Conservation (phyloP, 2,797 vertebrate species). For the Erethizon dorsatum region DNA sequence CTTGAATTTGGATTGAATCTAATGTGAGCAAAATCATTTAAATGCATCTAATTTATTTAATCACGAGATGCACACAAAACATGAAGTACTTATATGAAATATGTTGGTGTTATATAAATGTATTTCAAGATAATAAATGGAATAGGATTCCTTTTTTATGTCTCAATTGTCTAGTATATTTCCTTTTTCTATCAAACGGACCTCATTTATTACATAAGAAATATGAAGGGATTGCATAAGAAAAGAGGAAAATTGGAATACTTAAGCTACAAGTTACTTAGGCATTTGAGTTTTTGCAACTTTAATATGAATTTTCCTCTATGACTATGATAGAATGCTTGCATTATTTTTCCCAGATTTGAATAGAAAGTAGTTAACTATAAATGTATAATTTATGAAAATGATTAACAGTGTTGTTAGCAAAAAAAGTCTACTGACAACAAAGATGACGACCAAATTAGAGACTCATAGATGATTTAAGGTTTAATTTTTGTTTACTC, state of each 20-base stretch:
- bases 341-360: slow-evolving; percentile 7
- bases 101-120: not conserved
- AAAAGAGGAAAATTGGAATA: not conserved
- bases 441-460: slow-evolving; percentile 22
- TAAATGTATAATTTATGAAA: not conserved
- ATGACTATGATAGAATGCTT: not conserved
- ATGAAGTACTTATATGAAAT: not conserved
- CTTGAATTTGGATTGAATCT: not conserved
- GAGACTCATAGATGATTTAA: not conserved
- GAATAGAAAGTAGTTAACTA: not conserved
- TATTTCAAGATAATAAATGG: not conserved
- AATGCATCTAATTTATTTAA: not conserved
- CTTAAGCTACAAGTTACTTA: slow-evolving; percentile 27
- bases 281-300: slow-evolving; percentile 3
- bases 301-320: not conserved
- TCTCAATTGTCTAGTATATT: not conserved
- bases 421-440: not conserved
- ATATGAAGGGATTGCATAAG: not conserved
- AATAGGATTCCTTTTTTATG: not conserved
- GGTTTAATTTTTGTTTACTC: not conserved
- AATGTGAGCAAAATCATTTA: not conserved
- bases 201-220: not conserved
- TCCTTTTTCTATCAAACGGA: not conserved
- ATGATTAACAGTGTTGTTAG: not conserved
- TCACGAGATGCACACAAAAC: not conserved